Base-by-base conservation (phyloP, 2,797 vertebrate genomes). In the Dendrocincla fuliginosa region DNA sequence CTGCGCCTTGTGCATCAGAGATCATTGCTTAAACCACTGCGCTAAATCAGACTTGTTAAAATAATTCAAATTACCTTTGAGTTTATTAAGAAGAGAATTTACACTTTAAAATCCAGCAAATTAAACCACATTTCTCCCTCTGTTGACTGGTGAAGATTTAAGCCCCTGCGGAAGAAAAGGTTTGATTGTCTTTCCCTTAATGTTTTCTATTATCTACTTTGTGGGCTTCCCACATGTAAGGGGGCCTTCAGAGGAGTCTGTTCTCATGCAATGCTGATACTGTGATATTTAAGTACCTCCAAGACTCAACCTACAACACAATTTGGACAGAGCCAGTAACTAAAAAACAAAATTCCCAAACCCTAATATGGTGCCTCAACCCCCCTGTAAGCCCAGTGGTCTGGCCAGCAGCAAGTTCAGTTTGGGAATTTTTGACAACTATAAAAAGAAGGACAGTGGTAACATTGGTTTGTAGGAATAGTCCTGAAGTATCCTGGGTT, bases 121-220 rank as follows among this genome's bases (percentile, higher is more conserved):
- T 8, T 41, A 75, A 87, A 52, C 5, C 17, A 28, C 9, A 6
- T 71, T 74, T 64, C 61, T 78, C 7, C 12, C 7, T 68, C 13
- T 71, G 41, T 74, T 74, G 3, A 5, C 18, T 41, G 9, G 11
- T 53, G 59, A 82, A 69, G 33, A 69, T 5, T 87, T 30, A 56
- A 85, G 10, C 15, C 9, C 27, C 5, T 23, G 42, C 69, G 19
- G 49, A 60, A 65, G 55, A 41, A 7, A 25, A 4, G 5, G 7
- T 59, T 44, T 84, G 35, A 16, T 59, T 73, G 8, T 85, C 42
- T 93, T 94, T 79, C 44, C 10, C 15, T 8, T 39, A 8, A 14
- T 1, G 1, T 55, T 80, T 74, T 44, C 28, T 50, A 7, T 4
- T 63, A 33, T 32, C 3, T 37, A 0, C 7, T 70, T 47, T 10